Conservation (phyloP, 2,113 vertebrate species). For the Sclerurus mexicanus region DNA sequence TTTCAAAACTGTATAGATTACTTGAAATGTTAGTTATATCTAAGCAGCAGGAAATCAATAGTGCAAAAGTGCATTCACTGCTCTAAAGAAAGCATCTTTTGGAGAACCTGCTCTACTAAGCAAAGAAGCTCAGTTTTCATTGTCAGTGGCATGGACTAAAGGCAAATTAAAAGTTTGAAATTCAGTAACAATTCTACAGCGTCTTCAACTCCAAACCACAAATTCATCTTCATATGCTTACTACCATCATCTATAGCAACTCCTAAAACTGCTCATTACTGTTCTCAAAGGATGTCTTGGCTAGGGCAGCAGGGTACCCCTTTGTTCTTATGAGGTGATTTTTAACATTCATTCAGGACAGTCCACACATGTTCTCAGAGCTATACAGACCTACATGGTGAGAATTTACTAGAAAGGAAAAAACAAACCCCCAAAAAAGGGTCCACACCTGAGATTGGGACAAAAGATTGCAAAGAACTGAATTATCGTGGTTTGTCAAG, state of each 20-base stretch:
- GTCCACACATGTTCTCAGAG: not conserved
- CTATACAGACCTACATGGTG: not conserved
- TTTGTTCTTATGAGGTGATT: not conserved
- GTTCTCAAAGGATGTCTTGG: not conserved
- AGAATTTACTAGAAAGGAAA: not conserved
- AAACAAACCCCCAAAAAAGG: not conserved
- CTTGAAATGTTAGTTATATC: constrained; percentile 53
- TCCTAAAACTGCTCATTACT: not conserved
- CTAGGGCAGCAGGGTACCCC: not conserved
- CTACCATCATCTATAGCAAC: not conserved
- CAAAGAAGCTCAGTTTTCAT: not conserved
- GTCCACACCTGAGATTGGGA: not conserved
- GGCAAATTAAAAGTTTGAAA: not conserved
- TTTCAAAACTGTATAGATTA: constrained; percentile 66
- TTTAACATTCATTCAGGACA: not conserved
- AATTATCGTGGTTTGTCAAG: not conserved
- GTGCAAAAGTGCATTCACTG: constrained; percentile 30
- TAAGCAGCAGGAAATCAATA: constrained; percentile 60
- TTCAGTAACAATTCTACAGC: not conserved
- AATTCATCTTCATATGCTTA: not conserved
- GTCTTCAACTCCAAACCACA: not conserved
- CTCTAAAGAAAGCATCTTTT: constrained; percentile 3
- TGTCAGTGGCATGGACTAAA: not conserved
- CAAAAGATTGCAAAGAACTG: not conserved
- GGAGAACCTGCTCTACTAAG: not conserved